These are phyloP conservation scores for Lamprotornis superbus DNA, from an alignment of 2,113 vertebrate species.

Conservation along the genomic window DNA sequence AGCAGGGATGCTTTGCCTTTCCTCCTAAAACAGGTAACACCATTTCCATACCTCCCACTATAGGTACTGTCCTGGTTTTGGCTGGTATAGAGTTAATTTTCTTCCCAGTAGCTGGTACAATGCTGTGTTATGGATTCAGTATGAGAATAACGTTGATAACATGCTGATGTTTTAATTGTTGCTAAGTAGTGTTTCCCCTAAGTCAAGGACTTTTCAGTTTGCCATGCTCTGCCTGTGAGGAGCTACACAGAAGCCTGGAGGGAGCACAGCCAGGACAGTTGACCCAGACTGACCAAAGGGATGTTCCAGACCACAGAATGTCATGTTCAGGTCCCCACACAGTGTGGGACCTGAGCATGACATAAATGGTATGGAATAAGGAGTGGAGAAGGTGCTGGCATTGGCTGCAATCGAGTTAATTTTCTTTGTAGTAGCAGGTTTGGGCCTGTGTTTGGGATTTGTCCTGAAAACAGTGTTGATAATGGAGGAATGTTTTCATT, in stretches of 20 bases:
- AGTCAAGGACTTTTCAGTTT: background rate
- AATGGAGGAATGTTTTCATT: background rate
- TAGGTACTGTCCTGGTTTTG: background rate
- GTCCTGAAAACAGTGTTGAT: background rate
- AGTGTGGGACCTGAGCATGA: background rate
- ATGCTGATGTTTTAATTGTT: background rate
- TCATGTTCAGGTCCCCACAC: background rate
- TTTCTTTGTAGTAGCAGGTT: background rate
- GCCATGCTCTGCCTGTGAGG: background rate
- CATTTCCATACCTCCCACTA: background rate
- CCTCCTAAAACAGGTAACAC: background rate
- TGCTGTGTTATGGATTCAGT: background rate
- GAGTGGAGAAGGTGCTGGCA: background rate
- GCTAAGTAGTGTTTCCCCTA: background rate
- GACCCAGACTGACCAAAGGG: background rate
- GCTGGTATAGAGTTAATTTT: background rate
- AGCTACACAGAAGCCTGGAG: background rate
- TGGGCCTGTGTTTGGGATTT: background rate
- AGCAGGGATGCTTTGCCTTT: background rate
- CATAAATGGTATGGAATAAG: background rate
- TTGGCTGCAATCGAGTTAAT: background rate
- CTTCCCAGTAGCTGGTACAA: background rate
- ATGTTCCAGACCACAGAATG: background rate
- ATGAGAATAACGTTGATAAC: background rate
- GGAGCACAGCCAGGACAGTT: background rate